Evolutionary conservation across 2,888 invertebrate genomes (phyloP).

Genomic region (Aspidapion aeneum): DNA sequence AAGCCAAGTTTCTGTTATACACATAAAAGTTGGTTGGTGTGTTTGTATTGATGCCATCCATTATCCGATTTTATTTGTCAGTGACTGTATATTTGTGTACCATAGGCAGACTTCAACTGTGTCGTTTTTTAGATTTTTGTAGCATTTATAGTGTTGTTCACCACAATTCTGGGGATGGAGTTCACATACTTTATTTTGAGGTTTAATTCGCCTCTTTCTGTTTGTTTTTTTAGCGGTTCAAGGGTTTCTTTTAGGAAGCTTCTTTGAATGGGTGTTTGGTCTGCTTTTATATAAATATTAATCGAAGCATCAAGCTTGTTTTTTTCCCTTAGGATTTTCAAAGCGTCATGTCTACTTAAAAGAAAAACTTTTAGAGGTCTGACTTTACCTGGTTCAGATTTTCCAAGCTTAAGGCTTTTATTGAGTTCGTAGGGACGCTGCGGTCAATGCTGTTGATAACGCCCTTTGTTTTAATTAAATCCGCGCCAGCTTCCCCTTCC

Average conservation of each 20-base stretch:
- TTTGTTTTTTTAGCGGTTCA: too few relatives aligned
- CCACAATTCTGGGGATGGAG: not conserved
- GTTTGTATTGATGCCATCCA: not conserved
- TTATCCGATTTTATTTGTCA: not conserved
- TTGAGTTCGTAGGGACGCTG: not conserved
- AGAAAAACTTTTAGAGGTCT: not conserved
- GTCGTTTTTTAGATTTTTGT: not conserved
- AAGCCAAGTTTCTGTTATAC: constrained; percentile 1
- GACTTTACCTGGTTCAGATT: not conserved
- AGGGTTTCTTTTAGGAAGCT: not conserved
- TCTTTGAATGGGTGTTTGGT: not conserved
- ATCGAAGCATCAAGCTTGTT: too few relatives aligned
- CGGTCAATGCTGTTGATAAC: not conserved
- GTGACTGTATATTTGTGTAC: not conserved
- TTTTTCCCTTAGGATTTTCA: not conserved
- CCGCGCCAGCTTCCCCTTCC: not conserved
- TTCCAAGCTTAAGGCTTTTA: not conserved
- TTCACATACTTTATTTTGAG: not conserved
- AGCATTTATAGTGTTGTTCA: not conserved
- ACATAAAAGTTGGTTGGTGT: not conserved
- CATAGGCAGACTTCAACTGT: not conserved
- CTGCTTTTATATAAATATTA: too few relatives aligned
- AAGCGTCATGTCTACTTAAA: not conserved
- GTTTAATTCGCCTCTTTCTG: not conserved
- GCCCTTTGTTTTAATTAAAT: not conserved